Base-by-base conservation (phyloP, 2,113 vertebrate species). In the Hymenochirus boettgeri region DNA sequence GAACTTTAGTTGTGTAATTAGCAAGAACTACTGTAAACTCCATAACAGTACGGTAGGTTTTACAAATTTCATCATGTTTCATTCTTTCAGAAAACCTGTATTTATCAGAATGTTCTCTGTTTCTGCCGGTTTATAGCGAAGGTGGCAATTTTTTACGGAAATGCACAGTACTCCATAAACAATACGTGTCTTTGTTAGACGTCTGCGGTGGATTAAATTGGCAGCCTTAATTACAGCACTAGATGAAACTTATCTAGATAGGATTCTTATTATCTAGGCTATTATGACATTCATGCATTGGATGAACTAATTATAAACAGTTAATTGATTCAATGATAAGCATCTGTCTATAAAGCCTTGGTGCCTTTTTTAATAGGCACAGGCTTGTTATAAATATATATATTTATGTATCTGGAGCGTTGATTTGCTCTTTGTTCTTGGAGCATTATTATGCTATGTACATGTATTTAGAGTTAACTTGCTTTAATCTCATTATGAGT, bases 281-380 rank as follows among this genome's bases (percentile, higher is more conserved):
- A 60, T 60, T 69, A 69, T 69, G 65, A 69, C 65, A 69, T 69
- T 69, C 56, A 69, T 60, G 35, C 56, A 69, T 26, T 60, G 57
- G 57, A 39, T 53, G 47, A 53, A 69, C 52, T 69, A 60, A 69
- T 69, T 69, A 60, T 52, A 60, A 69, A 21, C 33, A 42, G 45
- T 66, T 66, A 66, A 69, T 69, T 69, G 65, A 69, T 60, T 59
- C 52, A 46, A 69, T 60, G 65, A 69, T 60, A 59, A 60, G 65
- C 56, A 69, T 69, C 65, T 59, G 56, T 47, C 65, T 69, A 69
- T 69, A 69, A 69, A 60, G 31, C 47, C 22, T 4, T 13, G n/a
- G 52, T 9, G 52, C n/a, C n/a, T 33, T 22, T 52, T 7, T 23
- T 65, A 65, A 65, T 37, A 57, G 56, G 51, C 56, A 59, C 31